phyloP scores from a whole-genome alignment of 2,888 invertebrate species.

The Fragum fragum region DNA sequence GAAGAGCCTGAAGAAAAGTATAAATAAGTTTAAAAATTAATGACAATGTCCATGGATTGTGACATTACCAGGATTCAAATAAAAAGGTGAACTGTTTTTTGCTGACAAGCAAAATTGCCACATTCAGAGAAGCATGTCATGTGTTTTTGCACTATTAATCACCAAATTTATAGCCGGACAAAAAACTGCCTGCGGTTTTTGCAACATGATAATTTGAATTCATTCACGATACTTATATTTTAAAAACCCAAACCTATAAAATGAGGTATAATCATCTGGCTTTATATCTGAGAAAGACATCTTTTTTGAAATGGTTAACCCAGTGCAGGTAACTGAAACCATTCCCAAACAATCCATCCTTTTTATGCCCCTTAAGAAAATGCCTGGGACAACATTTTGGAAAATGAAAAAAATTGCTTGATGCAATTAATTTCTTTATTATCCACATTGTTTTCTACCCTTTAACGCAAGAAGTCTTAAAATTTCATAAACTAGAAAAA shows the following conservation, averaged over 20 bases:
- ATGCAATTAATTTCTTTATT: too few relatives aligned
- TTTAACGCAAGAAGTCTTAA: too few relatives aligned
- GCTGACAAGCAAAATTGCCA: neutral
- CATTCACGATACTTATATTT: neutral
- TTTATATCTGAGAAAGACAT: too few relatives aligned
- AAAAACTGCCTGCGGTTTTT: neutral
- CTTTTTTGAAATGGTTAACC: too few relatives aligned
- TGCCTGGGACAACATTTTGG: too few relatives aligned
- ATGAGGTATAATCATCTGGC: neutral
- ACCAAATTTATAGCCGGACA: neutral
- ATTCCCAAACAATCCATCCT: too few relatives aligned
- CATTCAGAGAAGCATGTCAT: neutral
- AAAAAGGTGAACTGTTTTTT: slow-evolving; percentile 1
- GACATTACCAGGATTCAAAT: neutral
- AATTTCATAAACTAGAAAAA: too few relatives aligned
- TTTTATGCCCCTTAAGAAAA: too few relatives aligned
- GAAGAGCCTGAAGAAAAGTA: too few relatives aligned
- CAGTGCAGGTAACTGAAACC: too few relatives aligned
- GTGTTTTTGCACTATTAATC: neutral
- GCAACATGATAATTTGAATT: neutral
- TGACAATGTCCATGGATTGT: neutral
- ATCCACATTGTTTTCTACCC: too few relatives aligned
- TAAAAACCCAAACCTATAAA: neutral
- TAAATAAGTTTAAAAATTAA: neutral
- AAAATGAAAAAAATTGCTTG: too few relatives aligned